A percentile compares a stretch with the other conserved stretches of the same genome.
Evolutionary conservation across 2,113 vertebrate genomes (phyloP).

Genomic region (Polypterus senegalus): DNA sequence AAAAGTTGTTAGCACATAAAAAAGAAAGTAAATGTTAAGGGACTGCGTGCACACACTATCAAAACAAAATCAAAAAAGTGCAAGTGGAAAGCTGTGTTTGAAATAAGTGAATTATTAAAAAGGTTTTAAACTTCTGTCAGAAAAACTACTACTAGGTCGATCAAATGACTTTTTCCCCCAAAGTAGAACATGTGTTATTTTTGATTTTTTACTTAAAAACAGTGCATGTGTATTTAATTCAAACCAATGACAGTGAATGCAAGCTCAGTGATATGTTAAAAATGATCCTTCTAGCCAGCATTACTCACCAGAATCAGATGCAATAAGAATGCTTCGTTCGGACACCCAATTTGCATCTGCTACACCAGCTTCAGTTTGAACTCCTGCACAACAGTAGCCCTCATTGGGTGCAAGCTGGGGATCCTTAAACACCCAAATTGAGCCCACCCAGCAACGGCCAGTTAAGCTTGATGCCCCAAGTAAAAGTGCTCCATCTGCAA

Average conservation of each 20-base stretch:
- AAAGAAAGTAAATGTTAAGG: no score
- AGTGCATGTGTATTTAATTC: neutral
- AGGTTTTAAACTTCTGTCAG: no score
- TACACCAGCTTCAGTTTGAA: slow-evolving; percentile 83
- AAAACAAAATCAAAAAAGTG: no score
- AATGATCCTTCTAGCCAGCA: no score
- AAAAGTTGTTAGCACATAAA: no score
- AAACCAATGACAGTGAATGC: neutral
- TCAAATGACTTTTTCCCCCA: no score
- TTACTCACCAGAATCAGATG: slow-evolving; percentile 72
- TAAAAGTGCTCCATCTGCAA: slow-evolving; percentile 70
- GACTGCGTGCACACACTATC: no score
- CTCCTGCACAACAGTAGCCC: slow-evolving; percentile 81
- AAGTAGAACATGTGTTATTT: no score
- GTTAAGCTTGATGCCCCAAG: slow-evolving; percentile 75
- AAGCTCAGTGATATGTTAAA: no score
- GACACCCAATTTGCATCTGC: slow-evolving; percentile 74
- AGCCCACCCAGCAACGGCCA: slow-evolving; percentile 83
- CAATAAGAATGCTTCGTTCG: slow-evolving; percentile 63
- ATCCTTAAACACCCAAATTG: slow-evolving; percentile 84
- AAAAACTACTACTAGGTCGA: no score
- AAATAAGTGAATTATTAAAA: no score
- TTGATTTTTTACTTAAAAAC: neutral
- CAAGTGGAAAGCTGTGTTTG: no score
- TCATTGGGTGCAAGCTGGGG: slow-evolving; percentile 73